Conservation (phyloP, 1,140 invertebrate species). For the Schlechtendalia chinensis region DNA sequence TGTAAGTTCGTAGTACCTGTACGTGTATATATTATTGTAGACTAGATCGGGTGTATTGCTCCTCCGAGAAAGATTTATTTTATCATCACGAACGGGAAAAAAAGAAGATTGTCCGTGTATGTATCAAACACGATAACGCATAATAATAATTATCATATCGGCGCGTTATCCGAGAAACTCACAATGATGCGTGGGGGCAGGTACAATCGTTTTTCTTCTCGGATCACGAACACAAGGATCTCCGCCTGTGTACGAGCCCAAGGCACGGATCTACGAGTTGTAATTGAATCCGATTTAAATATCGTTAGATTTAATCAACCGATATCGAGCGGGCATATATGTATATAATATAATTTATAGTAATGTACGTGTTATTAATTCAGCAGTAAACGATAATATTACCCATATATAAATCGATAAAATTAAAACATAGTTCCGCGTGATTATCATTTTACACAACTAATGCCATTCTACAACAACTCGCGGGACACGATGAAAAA, state of each 20-base stretch:
- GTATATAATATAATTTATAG: too few species aligned
- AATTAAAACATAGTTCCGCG: neutral
- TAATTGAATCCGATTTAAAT: constrained; percentile 44
- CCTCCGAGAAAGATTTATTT: too few species aligned
- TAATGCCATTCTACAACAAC: neutral
- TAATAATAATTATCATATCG: constrained; percentile 7
- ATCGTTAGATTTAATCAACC: constrained; percentile 23
- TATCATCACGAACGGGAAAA: too few species aligned
- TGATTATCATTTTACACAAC: neutral
- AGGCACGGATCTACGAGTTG: neutral
- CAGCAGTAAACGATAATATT: neutral
- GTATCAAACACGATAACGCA: too few species aligned
- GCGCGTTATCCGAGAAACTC: neutral
- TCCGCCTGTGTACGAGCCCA: neutral
- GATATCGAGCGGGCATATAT: neutral
- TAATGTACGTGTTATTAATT: neutral
- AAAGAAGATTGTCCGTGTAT: too few species aligned
- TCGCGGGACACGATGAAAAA: neutral
- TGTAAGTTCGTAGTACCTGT: too few species aligned
- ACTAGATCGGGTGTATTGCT: too few species aligned
- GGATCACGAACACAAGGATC: neutral
- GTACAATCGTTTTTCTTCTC: constrained; percentile 16
- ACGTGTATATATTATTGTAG: too few species aligned
- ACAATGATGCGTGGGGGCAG: constrained; percentile 31
- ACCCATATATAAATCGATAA: neutral